Conservation (phyloP, 37 sponge, comb jelly and placozoan genomes). For the Lycopodina hypogea region DNA sequence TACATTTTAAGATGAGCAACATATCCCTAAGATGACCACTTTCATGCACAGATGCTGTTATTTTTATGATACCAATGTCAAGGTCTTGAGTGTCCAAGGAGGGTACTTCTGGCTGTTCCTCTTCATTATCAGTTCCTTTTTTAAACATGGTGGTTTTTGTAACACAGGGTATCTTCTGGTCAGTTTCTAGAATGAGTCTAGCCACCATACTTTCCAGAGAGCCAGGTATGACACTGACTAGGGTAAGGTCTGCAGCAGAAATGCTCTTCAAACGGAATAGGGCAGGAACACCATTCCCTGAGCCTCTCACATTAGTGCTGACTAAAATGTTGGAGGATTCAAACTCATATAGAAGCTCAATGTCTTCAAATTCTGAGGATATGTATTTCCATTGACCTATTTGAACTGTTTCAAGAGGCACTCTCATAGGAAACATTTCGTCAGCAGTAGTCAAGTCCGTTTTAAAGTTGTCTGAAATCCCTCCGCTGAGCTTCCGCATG, state of each 20-base stretch:
- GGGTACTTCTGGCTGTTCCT: background rate
- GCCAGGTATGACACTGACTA: slow-evolving; percentile 44
- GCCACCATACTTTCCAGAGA: slow-evolving; percentile 53
- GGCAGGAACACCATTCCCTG: slow-evolving; percentile 22
- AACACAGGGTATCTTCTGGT: background rate
- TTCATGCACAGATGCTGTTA: slow-evolving; percentile 55
- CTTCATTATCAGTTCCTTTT: background rate
- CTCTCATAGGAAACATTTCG: slow-evolving; percentile 21
- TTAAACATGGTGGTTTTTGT: background rate
- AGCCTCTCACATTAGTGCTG: slow-evolving; percentile 2
- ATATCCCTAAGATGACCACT: slow-evolving; percentile 59
- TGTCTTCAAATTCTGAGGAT: slow-evolving; percentile 10
- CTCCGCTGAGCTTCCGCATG: too few species aligned
- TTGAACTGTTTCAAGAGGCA: slow-evolving; percentile 43
- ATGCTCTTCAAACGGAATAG: slow-evolving; percentile 28
- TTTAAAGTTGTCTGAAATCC: background rate
- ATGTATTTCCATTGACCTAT: slow-evolving; percentile 39
- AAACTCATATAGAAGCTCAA: slow-evolving; percentile 47
- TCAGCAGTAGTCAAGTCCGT: slow-evolving; percentile 31
- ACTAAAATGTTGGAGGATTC: slow-evolving; percentile 48
- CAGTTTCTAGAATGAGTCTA: slow-evolving; percentile 51
- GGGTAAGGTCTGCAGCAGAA: slow-evolving; percentile 40
- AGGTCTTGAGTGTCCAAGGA: background rate
- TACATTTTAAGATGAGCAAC: slow-evolving; percentile 30
- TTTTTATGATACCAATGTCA: slow-evolving; percentile 22